Conservation (phyloP, 1,140 invertebrate genomes). For the Chymomyza costata region DNA sequence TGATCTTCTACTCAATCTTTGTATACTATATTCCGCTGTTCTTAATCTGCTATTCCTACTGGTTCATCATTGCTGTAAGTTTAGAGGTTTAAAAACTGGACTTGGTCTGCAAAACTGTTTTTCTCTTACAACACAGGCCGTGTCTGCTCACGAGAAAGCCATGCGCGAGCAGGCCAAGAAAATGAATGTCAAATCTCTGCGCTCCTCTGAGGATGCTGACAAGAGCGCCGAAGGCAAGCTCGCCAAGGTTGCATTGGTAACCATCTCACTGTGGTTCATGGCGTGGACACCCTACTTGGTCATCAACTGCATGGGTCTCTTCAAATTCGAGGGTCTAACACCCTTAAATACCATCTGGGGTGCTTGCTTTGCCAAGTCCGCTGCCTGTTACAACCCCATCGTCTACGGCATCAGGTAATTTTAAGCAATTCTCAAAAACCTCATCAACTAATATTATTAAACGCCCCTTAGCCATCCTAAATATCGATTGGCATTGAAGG, state of each 20-base stretch:
- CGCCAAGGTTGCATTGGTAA: slow-evolving; percentile 88
- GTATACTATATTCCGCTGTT: slow-evolving; percentile 84
- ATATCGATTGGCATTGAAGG: slow-evolving; percentile 82
- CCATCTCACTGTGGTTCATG: slow-evolving; percentile 88
- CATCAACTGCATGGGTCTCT: slow-evolving; percentile 86
- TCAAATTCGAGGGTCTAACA: slow-evolving; percentile 80
- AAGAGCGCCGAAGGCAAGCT: slow-evolving; percentile 85
- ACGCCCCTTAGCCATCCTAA: slow-evolving; percentile 82
- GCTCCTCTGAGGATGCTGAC: slow-evolving; percentile 81
- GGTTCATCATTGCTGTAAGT: slow-evolving; percentile 83
- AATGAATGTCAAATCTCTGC: slow-evolving; percentile 88
- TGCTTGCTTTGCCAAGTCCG: slow-evolving; percentile 86
- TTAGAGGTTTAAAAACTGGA: slow-evolving; percentile 1
- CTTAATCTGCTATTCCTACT: slow-evolving; percentile 86
- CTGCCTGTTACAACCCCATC: slow-evolving; percentile 88
- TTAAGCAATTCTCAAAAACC: neutral
- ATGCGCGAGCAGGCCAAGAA: slow-evolving; percentile 91
- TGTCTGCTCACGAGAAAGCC: slow-evolving; percentile 86
- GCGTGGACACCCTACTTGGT: slow-evolving; percentile 91
- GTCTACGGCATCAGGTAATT: slow-evolving; percentile 86
- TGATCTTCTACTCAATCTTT: slow-evolving; percentile 82
- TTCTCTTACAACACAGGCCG: slow-evolving; percentile 77
- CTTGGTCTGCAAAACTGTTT: neutral
- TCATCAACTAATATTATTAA: neutral
- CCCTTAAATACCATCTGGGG: slow-evolving; percentile 87